Percentiles rank a stretch among this genome's conserved stretches.
phyloP scores from a whole-genome alignment of 2,797 vertebrate genomes.

The Helarctos malayanus region DNA sequence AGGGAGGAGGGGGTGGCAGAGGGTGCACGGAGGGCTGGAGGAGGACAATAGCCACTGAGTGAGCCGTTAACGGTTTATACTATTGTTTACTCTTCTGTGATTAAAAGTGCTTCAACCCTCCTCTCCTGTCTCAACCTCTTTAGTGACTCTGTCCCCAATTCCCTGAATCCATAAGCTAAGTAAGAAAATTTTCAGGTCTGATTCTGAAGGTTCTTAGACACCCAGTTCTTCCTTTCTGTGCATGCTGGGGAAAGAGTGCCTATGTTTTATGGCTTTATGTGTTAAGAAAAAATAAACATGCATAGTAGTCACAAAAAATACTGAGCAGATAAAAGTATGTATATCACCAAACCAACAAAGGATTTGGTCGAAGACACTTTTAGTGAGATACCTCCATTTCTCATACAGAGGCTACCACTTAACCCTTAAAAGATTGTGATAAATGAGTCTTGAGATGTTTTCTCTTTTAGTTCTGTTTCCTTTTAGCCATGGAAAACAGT shows the following conservation, averaged over 20 bases:
- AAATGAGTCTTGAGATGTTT: conserved; percentile 31
- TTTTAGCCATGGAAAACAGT: conserved; percentile 35
- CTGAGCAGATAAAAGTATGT: conserved; percentile 31
- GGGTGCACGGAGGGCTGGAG: conserved; percentile 9
- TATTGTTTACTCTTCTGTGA: conserved; percentile 91
- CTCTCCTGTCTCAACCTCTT: conserved; percentile 50
- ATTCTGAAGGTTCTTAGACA: conserved; percentile 24
- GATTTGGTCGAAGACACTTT: conserved; percentile 9
- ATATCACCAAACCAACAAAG: not conserved
- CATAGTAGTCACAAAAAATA: not conserved
- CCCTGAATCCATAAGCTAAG: conserved; percentile 8
- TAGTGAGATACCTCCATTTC: not conserved
- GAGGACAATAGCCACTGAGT: conserved; percentile 62
- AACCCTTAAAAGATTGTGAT: not conserved
- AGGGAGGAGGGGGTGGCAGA: conserved; percentile 67
- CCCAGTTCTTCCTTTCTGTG: conserved; percentile 43
- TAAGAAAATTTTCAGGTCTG: conserved; percentile 45
- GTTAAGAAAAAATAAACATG: conserved; percentile 57
- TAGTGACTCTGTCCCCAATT: not conserved
- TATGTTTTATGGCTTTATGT: conserved; percentile 29
- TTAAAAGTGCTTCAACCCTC: conserved; percentile 88
- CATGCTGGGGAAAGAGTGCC: not conserved
- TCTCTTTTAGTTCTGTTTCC: not conserved
- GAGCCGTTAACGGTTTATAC: conserved; percentile 88
- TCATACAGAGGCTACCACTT: conserved; percentile 13